Evolutionary conservation across 1,140 invertebrate genomes (phyloP).

Genomic region (Lutraria rhynchaena): DNA sequence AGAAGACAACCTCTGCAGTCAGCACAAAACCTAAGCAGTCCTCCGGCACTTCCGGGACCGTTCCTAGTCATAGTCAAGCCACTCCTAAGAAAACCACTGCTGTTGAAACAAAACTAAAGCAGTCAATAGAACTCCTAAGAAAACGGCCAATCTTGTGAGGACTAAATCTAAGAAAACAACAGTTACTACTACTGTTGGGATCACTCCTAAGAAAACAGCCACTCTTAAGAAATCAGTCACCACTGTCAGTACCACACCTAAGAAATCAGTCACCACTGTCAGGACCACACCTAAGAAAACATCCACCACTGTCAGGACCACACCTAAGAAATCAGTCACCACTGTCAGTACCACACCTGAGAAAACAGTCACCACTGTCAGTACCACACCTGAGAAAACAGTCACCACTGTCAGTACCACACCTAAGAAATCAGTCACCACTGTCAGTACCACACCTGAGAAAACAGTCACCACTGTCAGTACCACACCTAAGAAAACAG

Average conservation of each 20-base stretch:
- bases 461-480: constrained; percentile 9
- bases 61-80: too few species aligned
- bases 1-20: neutral
- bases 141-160: constrained; percentile 1
- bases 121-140: constrained; percentile 12
- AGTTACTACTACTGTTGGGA: constrained; percentile 1
- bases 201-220: neutral
- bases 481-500: constrained; percentile 11
- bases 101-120: constrained; percentile 2
- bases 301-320: neutral
- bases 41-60: neutral
- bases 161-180: neutral
- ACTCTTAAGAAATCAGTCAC: too few species aligned
- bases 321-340: too few species aligned
- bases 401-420: neutral
- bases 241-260: neutral
- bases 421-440: constrained; percentile 9
- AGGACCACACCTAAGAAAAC: neutral
- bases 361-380: too few species aligned
- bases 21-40: neutral
- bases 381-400: neutral
- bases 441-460: neutral
- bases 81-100: constrained; percentile 2
- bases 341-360: too few species aligned
- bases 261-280: neutral